These are phyloP conservation scores for Trichosurus vulpecula DNA, from an alignment of 2,797 vertebrate species.

Conservation along the genomic window DNA sequence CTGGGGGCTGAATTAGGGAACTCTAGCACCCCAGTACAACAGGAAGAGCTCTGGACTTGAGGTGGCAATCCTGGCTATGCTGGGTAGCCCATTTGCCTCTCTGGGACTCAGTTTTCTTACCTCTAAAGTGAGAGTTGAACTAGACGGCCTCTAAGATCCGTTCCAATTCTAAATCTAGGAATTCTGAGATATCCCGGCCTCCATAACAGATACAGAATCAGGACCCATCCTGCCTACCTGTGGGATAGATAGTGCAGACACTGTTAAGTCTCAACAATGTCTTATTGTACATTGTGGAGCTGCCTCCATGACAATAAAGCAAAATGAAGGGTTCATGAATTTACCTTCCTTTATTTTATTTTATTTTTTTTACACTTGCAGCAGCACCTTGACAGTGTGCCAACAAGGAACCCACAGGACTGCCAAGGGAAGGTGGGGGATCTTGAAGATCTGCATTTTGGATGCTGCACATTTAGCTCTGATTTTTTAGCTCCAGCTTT, in stretches of 20 bases:
- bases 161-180: too few species aligned
- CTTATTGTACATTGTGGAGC: background rate
- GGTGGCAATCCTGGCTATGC: too few species aligned
- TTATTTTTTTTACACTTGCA: background rate
- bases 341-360: background rate
- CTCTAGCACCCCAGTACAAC: background rate
- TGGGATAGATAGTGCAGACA: background rate
- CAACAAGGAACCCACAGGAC: background rate
- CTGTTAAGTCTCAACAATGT: background rate
- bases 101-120: background rate
- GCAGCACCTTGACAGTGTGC: background rate
- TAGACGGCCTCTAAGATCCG: background rate
- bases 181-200: background rate
- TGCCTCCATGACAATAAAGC: background rate
- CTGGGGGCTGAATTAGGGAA: background rate
- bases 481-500: background rate
- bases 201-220: background rate
- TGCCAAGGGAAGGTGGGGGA: background rate
- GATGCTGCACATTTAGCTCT: background rate
- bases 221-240: background rate
- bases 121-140: background rate
- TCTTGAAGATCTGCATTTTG: accelerated
- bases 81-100: too few species aligned
- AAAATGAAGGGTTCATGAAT: background rate
- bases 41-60: background rate